Percentiles rank a stretch among this genome's conserved stretches.
Conservation (phyloP, 2,113 vertebrate genomes). For the Corythaeola cristata region DNA sequence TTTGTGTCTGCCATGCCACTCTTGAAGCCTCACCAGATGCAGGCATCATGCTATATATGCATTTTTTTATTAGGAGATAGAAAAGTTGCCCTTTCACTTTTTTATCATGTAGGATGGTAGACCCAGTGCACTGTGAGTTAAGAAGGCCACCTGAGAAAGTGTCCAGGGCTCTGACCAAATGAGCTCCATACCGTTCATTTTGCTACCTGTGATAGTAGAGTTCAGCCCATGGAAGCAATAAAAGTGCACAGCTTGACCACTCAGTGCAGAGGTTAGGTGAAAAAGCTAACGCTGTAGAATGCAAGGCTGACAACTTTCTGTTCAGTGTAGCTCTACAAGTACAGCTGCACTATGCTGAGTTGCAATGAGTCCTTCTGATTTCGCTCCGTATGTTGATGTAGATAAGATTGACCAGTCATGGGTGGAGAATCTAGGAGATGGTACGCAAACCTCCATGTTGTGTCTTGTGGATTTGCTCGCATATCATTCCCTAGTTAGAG, state of each 20-base stretch:
- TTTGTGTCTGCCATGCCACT: background rate
- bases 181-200: background rate
- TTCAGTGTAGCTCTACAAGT: background rate
- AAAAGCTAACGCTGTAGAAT: background rate
- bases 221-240: background rate
- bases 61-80: background rate
- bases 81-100: background rate
- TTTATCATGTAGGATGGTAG: background rate
- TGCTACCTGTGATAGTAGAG: background rate
- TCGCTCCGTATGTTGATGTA: background rate
- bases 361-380: background rate
- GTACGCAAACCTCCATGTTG: background rate
- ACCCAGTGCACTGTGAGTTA: background rate
- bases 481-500: background rate
- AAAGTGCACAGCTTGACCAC: background rate
- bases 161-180: background rate
- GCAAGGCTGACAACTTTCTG: background rate
- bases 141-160: background rate
- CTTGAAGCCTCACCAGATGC: background rate
- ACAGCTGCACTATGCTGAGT: accelerated
- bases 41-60: background rate
- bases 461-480: background rate
- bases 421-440: background rate
- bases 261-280: background rate
- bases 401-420: background rate